These are phyloP conservation scores for Procapra przewalskii DNA, from an alignment of 2,113 vertebrate genomes.

Conservation along the genomic window DNA sequence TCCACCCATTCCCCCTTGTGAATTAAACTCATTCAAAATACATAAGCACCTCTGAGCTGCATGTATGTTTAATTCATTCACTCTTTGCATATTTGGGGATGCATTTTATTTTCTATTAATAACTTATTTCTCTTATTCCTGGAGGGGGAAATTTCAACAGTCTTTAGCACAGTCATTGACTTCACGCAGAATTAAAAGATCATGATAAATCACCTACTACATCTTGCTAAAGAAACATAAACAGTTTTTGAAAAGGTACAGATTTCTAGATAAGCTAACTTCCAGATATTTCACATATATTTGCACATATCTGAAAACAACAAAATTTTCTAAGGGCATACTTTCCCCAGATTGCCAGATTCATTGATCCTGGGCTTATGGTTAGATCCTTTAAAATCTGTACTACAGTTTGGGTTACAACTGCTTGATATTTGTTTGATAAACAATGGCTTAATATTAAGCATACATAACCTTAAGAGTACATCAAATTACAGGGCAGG, in stretches of 20 bases:
- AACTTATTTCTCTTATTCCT: neutral
- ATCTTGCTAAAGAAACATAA: neutral
- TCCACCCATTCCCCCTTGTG: neutral
- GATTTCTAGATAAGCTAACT: neutral
- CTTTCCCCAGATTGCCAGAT: neutral
- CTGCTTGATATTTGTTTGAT: neutral
- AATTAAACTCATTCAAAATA: neutral
- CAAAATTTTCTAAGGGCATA: neutral
- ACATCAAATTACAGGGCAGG: neutral
- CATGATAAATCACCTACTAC: neutral
- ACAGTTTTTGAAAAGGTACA: neutral
- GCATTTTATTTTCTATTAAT: neutral
- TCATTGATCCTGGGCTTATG: neutral
- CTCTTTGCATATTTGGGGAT: neutral
- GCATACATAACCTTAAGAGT: neutral
- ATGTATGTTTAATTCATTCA: neutral
- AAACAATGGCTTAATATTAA: neutral
- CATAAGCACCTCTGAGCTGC: neutral
- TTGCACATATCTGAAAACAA: neutral
- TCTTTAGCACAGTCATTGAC: neutral
- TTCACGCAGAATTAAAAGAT: neutral
- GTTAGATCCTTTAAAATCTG: neutral
- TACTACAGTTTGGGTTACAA: neutral
- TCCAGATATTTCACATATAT: neutral
- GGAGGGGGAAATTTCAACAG: neutral